Evolutionary conservation across 2,113 vertebrate species (phyloP), one percentile per base, ranked within the genome.

Genomic region (Coptodon bakossiorum): DNA sequence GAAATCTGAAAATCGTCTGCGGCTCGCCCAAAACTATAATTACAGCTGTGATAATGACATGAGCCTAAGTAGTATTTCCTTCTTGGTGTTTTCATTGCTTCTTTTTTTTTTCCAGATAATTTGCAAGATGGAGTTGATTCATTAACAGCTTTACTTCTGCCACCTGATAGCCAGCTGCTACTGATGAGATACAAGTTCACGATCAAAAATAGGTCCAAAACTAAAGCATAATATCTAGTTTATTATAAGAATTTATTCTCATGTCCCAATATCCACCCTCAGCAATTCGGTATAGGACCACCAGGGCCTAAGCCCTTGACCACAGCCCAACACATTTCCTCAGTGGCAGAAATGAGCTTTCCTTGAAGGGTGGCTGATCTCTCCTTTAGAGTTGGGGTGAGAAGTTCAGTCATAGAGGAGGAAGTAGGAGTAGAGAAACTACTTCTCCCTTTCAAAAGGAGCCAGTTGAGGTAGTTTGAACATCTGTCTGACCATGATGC

Each of bases 11-110:
- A 50, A 19, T 50, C 6, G 7, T 12, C 71, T 12, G 71, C 4
- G 24, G 71, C 71, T 29, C 24, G 0, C 71, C 16, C 43, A 29
- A 76, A 12, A 50, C 9, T 76, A 19, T 31, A 76, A 76, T 76
- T 76, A 76, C 71, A 76, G 14, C 71, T 76, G 71, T 76, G 24
- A 76, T 76, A 29, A 76, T 50, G 3, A 50, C 14, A 48, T 19
- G 71, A 76, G 43, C 71, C 71, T 50, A 48, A 76, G 9, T 19
- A 76, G 71, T 48, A 48, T 76, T 76, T 50, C 43, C 43, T 19
- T 48, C 24, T 50, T 76, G 16, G 43, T 19, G 43, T 76, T 76
- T 76, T 31, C 1, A 29, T 19, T 48, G 24, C 43, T 11, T 48
- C 14, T 45, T 27, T 45, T 19, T 27, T 8, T 43, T 71, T 76